Percentiles rank a stretch among this genome's conserved stretches.
These are phyloP conservation scores for Stenotaenia linearis DNA, from an alignment of 2,888 invertebrate species.

Conservation along the genomic window DNA sequence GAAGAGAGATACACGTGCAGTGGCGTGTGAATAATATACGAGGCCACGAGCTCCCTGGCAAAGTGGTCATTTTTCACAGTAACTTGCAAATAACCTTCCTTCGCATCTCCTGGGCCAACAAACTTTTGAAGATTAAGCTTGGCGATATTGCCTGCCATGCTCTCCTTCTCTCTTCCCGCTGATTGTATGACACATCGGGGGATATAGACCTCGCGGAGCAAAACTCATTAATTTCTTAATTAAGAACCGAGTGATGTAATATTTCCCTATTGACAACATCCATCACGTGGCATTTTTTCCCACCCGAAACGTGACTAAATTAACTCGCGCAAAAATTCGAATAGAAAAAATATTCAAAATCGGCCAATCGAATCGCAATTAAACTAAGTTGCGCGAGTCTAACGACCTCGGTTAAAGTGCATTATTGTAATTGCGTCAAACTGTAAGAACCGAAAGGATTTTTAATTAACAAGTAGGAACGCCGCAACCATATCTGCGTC, in stretches of 20 bases:
- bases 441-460: not conserved
- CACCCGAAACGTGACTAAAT: not conserved
- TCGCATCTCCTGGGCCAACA: conserved; percentile 2
- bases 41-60: conserved; percentile 8
- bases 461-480: not conserved
- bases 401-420: not conserved
- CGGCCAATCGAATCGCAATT: not conserved
- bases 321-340: not conserved
- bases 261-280: conserved; percentile 11
- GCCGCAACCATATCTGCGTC: not conserved
- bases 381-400: not conserved
- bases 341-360: no score
- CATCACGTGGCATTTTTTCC: not conserved
- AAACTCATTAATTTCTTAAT: conserved; percentile 14
- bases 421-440: not conserved
- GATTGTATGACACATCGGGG: conserved; percentile 13
- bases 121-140: conserved; percentile 6
- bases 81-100: conserved; percentile 15
- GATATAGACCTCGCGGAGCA: not conserved
- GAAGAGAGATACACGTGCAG: conserved; percentile 1
- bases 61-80: conserved; percentile 6
- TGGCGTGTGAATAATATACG: conserved; percentile 15
- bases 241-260: not conserved
- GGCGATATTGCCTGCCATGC: not conserved
- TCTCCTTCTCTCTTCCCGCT: not conserved